These are phyloP conservation scores for Phytoseiulus persimilis DNA, from an alignment of 2,888 invertebrate genomes.

Conservation along the genomic window DNA sequence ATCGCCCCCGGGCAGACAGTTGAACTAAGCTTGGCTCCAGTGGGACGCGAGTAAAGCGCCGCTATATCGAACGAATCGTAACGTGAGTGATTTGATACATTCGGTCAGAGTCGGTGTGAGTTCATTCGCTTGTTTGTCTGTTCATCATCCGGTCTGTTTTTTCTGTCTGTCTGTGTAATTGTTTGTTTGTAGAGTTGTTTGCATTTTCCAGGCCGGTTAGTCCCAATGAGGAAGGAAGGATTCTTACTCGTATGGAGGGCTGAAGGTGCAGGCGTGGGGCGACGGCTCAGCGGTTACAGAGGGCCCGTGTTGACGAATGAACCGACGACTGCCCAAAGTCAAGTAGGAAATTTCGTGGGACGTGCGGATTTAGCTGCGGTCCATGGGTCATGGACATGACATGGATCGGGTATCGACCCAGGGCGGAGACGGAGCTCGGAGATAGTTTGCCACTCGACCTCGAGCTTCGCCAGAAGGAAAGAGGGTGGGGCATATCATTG, in stretches of 20 bases:
- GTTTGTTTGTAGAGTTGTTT: not conserved
- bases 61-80: not conserved
- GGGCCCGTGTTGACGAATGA: not conserved
- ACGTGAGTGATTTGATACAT: not conserved
- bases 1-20: not conserved
- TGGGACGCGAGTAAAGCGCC: not conserved
- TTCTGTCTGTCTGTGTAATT: not conserved
- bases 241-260: not conserved
- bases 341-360: not conserved
- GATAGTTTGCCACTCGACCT: too few relatives aligned
- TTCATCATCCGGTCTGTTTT: not conserved
- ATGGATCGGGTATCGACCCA: too few relatives aligned
- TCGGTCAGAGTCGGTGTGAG: not conserved
- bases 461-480: too few relatives aligned
- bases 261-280: not conserved
- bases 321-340: not conserved
- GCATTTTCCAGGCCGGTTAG: not conserved
- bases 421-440: too few relatives aligned
- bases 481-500: too few relatives aligned
- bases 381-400: too few relatives aligned
- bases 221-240: not conserved
- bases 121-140: not conserved
- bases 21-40: conserved; percentile 5
- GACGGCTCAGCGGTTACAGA: not conserved
- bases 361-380: not conserved